Evolutionary conservation across 2,113 vertebrate genomes (phyloP).

Genomic region (Echinops telfairi): DNA sequence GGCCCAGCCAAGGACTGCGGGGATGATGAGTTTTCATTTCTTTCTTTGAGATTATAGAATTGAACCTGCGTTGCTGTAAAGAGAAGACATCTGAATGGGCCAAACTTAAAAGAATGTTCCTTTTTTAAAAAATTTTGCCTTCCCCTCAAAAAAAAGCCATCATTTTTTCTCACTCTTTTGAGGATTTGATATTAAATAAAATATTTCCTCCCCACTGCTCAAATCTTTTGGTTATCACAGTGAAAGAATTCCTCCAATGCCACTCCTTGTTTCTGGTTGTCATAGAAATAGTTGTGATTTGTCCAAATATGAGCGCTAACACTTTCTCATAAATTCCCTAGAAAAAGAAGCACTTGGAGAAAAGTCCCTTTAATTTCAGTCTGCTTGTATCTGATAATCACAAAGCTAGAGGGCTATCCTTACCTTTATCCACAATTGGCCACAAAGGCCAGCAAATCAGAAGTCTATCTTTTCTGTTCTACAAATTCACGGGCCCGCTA

Average conservation of each 20-base stretch:
- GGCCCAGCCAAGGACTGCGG: background rate
- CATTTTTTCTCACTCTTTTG: conserved; percentile 37
- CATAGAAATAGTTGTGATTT: conserved; percentile 63
- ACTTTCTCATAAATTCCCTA: conserved; percentile 47
- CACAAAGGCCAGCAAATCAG: background rate
- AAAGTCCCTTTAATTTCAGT: conserved; percentile 55
- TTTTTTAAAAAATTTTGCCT: background rate
- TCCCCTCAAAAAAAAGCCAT: no score
- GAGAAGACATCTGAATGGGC: conserved; percentile 73
- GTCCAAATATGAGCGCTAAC: conserved; percentile 49
- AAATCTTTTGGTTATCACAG: conserved; percentile 40
- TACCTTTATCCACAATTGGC: conserved; percentile 3
- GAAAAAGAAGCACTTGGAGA: background rate
- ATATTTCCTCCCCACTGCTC: conserved; percentile 8
- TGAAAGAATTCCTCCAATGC: conserved; percentile 57
- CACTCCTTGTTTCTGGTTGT: conserved; percentile 27
- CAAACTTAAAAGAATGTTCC: conserved; percentile 60
- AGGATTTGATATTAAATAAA: conserved; percentile 52
- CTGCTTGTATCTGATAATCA: conserved; percentile 14
- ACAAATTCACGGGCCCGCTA: background rate
- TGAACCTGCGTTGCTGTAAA: conserved; percentile 65
- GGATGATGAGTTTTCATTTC: conserved; percentile 62
- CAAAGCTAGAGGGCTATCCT: background rate
- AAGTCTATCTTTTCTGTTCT: conserved; percentile 40
- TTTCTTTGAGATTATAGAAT: conserved; percentile 64